phyloP scores from a whole-genome alignment of 2,113 vertebrate species.

The Anser cygnoides region DNA sequence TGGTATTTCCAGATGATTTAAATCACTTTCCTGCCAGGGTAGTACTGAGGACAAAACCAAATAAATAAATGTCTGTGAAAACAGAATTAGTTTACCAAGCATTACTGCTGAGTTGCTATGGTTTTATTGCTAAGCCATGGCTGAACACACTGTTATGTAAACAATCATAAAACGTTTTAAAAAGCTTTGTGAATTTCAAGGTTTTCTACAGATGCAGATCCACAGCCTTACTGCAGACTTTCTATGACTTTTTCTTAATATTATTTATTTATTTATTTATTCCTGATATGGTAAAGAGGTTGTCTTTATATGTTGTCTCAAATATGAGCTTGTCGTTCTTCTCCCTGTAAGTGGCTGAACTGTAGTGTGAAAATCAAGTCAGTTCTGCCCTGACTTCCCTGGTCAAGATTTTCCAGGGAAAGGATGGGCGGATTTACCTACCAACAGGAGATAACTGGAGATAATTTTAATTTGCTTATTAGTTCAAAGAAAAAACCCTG shows the following conservation, averaged over 20 bases:
- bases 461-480: not conserved
- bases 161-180: not conserved
- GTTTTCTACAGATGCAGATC: not conserved
- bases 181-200: not conserved
- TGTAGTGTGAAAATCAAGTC: accelerated
- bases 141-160: not conserved
- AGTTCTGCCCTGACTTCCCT: not conserved
- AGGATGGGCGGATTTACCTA: not conserved
- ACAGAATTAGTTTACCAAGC: not conserved
- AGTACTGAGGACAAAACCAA: not conserved
- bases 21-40: not conserved
- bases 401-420: not conserved
- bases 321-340: not conserved
- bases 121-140: not conserved
- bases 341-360: not conserved
- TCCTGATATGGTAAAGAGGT: not conserved
- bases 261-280: no score
- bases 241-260: not conserved
- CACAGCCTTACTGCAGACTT: not conserved
- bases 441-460: not conserved
- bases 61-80: not conserved
- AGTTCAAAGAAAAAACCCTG: not conserved
- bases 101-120: not conserved
- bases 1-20: not conserved
- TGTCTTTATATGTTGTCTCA: not conserved